phyloP scores from a whole-genome alignment of 1,140 invertebrate genomes.

The Chrysomallon squamiferum region DNA sequence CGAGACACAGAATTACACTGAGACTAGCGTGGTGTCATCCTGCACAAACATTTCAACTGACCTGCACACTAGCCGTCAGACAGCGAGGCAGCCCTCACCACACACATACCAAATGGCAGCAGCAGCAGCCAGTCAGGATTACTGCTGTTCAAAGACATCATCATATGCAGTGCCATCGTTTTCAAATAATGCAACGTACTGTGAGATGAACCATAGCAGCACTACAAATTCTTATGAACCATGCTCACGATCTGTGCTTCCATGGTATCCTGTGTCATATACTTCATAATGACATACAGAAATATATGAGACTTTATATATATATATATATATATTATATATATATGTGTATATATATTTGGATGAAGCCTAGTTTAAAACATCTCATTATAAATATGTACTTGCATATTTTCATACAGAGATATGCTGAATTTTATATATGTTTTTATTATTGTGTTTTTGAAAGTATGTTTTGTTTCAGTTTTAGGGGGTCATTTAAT shows the following conservation, averaged over 20 bases:
- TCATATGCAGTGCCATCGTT: constrained; percentile 5
- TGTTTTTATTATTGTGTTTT: too few species aligned
- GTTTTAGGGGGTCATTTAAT: too few species aligned
- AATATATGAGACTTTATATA: too few species aligned
- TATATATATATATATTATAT: too few species aligned
- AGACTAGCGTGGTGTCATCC: not conserved
- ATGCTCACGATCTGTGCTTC: constrained; percentile 21
- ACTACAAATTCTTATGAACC: constrained; percentile 21
- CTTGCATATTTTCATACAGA: too few species aligned
- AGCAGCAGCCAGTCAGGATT: not conserved
- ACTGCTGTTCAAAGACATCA: not conserved
- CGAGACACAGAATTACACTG: constrained; percentile 15
- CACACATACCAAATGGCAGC: constrained; percentile 2
- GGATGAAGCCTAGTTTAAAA: too few species aligned
- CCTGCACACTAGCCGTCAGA: constrained; percentile 1
- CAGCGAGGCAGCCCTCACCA: constrained; percentile 2
- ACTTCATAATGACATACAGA: constrained; percentile 4
- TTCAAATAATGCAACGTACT: constrained; percentile 11
- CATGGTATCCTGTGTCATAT: constrained; percentile 23
- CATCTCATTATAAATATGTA: too few species aligned
- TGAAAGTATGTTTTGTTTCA: too few species aligned
- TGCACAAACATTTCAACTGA: constrained; percentile 9
- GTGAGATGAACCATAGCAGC: constrained; percentile 24
- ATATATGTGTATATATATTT: too few species aligned
- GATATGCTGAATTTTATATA: too few species aligned